Evolutionary conservation across 1,140 invertebrate species (phyloP), one percentile per base, ranked within the genome.

Genomic region (Babylonia areolata): DNA sequence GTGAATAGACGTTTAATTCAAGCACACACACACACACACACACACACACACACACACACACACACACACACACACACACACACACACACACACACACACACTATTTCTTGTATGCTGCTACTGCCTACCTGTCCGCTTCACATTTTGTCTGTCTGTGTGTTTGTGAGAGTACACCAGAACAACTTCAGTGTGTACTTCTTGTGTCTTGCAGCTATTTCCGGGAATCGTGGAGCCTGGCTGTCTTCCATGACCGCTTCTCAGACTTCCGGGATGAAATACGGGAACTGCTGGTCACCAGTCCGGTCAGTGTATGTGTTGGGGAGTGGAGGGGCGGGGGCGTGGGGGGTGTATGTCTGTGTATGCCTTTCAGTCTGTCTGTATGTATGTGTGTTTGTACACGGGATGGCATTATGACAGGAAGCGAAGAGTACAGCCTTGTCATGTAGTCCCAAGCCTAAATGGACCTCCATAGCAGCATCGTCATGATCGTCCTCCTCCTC

Each of bases 241-340:
- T 95, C 20, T 95, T 91, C 85, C 94, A 94, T 84, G 94, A 94
- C 87, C 89, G 94, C 77, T 95, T 94, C 87, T 58, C 91, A 17
- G 93, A 94, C 83, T 94, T 95, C 85, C 78, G 92, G 42, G 92
- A 94, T 85, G 94, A 94, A 90, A 88, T 94, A 12, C 79, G 94
- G 46, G 93, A 94, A 80, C 88, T 94, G 35, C 90, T 94, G 20
- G 91, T 93, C 84, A 92, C 90, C 17, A 90, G 90, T 87, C 91
- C 92, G 64, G 93, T 94, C 20, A 85, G 17, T 64, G 3, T 83
- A 33, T 83, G 54, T 83, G 28, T 58, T 20, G 11, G 80, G 46
- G 80, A 15, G 81, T 37, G 35, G 17, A 28, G 20, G 54, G 20
- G n/a, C n/a, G n/a, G n/a, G n/a, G n/a, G n/a, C n/a, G n/a, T n/a